phyloP scores from a whole-genome alignment of 2,797 vertebrate species.

The Sebastes taczanowskii region DNA sequence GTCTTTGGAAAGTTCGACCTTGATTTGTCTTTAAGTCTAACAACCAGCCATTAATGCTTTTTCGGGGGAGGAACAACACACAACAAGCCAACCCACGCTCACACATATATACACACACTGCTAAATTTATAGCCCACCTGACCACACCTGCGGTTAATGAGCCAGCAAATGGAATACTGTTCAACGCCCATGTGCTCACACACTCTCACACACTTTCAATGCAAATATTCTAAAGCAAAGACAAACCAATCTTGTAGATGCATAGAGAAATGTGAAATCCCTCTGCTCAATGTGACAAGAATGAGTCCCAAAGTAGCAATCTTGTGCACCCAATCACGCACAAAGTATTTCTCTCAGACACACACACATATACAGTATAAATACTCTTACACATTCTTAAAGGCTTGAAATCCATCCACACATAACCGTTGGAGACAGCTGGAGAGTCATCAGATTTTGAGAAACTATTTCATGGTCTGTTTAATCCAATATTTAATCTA shows the following conservation, averaged over 20 bases:
- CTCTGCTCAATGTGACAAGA: neutral
- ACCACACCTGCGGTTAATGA: conserved; percentile 35
- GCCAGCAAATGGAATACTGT: conserved; percentile 40
- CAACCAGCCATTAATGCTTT: conserved; percentile 17
- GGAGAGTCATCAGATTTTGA: conserved; percentile 37
- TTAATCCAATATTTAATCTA: conserved; percentile 41
- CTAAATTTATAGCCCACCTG: conserved; percentile 27
- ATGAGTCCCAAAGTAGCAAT: conserved; percentile 6
- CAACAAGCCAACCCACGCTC: neutral
- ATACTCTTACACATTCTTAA: neutral
- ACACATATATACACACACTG: neutral
- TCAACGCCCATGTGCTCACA: neutral
- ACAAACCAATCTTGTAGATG: conserved; percentile 1
- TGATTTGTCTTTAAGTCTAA: conserved; percentile 41
- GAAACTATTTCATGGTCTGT: conserved; percentile 56
- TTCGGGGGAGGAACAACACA: neutral
- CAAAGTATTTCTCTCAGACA: neutral
- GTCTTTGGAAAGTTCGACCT: conserved; percentile 21
- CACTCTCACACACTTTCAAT: neutral
- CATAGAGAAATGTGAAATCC: neutral
- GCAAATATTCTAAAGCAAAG: neutral
- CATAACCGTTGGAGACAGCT: conserved; percentile 24
- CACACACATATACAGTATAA: neutral
- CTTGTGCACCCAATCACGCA: neutral
- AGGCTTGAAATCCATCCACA: conserved; percentile 21